Percentiles rank a stretch among this genome's conserved stretches.
phyloP scores from a whole-genome alignment of 2,797 vertebrate species.

The Alca torda region DNA sequence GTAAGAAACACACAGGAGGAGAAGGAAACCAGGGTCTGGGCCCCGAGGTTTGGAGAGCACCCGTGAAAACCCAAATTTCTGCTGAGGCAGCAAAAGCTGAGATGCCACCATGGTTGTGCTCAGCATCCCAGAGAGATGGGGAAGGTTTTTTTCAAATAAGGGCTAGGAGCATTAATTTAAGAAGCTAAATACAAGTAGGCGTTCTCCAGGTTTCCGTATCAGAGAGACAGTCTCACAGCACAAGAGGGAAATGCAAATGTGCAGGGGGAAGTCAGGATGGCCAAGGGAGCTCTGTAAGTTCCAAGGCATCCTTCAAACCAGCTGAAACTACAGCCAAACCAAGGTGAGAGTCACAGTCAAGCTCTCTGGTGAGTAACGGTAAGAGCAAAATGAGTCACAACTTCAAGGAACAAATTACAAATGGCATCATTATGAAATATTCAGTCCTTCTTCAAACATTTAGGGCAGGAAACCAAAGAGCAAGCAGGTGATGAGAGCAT shows the following conservation, averaged over 20 bases:
- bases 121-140: not conserved
- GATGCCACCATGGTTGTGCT: not conserved
- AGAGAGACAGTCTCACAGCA: not conserved
- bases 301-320: not conserved
- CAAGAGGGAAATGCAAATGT: not conserved
- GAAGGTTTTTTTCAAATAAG: not conserved
- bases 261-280: not conserved
- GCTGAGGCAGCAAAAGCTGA: not conserved
- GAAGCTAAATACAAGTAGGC: not conserved
- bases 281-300: not conserved
- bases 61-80: not conserved
- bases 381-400: not conserved
- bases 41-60: fast-evolving
- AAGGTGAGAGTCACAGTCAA: not conserved
- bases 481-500: constrained; percentile 31
- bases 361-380: not conserved
- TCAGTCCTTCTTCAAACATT: not conserved
- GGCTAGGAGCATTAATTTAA: not conserved
- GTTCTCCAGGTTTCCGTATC: not conserved
- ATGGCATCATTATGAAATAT: not conserved
- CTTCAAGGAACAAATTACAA: not conserved
- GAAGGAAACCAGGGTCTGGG: not conserved
- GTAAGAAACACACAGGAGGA: not conserved
- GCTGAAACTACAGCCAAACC: not conserved
- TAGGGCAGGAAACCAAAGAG: not conserved